Base-by-base conservation (phyloP, 2,113 vertebrate species). In the Polypterus bichir region DNA sequence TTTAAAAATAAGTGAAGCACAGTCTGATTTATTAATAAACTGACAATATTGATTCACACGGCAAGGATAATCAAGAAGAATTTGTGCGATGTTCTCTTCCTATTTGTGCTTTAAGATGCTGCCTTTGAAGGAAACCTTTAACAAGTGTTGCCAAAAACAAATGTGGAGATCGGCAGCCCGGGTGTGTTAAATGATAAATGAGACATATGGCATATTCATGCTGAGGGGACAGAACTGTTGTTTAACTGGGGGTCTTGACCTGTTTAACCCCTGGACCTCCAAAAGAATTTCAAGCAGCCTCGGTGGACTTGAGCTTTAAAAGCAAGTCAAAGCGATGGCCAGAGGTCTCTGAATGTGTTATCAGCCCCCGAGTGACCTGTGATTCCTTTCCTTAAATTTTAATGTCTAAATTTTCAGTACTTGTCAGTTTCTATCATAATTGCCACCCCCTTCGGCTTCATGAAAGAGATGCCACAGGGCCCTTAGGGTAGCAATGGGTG, bases 211-310 rank as follows among this genome's bases (percentile, higher is more conserved):
- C 46, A 44, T 46, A 47, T 55, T 65, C 3, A 51, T 61, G 27
- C 49, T 44, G 11, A 4, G 3, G 27, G 48, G 8, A 27, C 44
- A 47, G 55, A 27, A 54, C 49, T 46, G 60, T 46, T 59, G 54
- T 48, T 44, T 27, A 49, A 60, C 60, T 9, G 11, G 3, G 11
- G 54, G 48, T 56, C 44, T 7, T 47, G 3, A 45, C 49, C 55
- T 59, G n/a, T 62, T 62, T 59, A 54, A 62, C 65, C 60, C 8
- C 11, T 6, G n/a, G 11, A 48, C n/a, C 46, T 48, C 49, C 1
- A 57, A 56, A 9, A 56, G 65, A 54, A 48, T 6, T 7, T n/a
- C 49, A 48, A 44, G 44, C 60, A 48, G 7, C 3, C 48, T 54
- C 9, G 5, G 11, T 59, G 59, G 49, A 53, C 60, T 62, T 48